A percentile compares a stretch with the other conserved stretches of the same genome.
Conservation (phyloP, 92 coral and sea anemone species). For the Siderastrea siderea region DNA sequence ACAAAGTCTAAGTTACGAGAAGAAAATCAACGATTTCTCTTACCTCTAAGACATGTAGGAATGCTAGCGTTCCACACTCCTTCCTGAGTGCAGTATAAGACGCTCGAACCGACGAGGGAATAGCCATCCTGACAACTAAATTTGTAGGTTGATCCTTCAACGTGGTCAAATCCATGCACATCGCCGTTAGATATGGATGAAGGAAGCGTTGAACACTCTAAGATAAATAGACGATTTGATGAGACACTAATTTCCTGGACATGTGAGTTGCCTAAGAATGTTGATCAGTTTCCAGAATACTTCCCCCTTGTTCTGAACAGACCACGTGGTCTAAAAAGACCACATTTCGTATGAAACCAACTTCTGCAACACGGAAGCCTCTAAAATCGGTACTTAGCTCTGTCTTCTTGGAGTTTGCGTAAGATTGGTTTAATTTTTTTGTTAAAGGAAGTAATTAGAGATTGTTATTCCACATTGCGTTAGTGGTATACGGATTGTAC, state of each 20-base stretch:
- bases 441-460: too few relatives aligned
- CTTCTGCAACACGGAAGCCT: too few relatives aligned
- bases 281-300: not conserved
- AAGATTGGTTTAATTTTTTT: too few relatives aligned
- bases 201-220: slow-evolving; percentile 41
- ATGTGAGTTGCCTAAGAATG: not conserved
- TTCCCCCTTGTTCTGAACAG: not conserved
- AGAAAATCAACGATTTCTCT: not conserved
- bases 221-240: not conserved
- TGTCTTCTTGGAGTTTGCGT: too few relatives aligned
- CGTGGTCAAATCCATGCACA: slow-evolving; percentile 9
- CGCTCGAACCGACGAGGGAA: slow-evolving; percentile 33
- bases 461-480: too few relatives aligned
- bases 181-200: slow-evolving; percentile 35
- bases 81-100: slow-evolving; percentile 13
- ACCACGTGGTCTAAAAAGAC: not conserved
- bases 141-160: slow-evolving; percentile 26
- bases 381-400: too few relatives aligned
- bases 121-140: slow-evolving; percentile 41
- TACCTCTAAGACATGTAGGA: slow-evolving; percentile 62
- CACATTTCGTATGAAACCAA: too few relatives aligned
- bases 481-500: too few relatives aligned
- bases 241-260: not conserved
- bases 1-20: too few relatives aligned
- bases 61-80: slow-evolving; percentile 64